Percentiles rank a stretch among this genome's conserved stretches.
Conservation (phyloP, 2,888 invertebrate genomes). For the Agapostemon virescens region DNA sequence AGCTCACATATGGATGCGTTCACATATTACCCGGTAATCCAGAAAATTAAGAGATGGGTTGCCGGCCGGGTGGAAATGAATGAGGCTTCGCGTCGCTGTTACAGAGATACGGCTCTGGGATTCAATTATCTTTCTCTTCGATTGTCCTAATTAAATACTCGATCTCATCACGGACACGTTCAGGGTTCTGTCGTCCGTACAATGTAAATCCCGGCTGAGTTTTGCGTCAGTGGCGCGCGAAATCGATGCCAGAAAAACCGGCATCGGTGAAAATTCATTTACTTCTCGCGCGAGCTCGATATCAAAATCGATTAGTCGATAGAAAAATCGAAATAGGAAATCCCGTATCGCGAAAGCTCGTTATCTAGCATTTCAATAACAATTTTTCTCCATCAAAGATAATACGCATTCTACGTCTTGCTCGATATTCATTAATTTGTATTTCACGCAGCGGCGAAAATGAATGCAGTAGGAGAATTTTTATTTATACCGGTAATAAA, state of each 20-base stretch:
- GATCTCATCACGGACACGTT: conserved; percentile 68
- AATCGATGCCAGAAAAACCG: conserved; percentile 12
- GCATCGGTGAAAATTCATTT: conserved; percentile 20
- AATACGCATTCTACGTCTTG: neutral
- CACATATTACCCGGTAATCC: conserved; percentile 69
- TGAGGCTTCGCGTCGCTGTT: conserved; percentile 47
- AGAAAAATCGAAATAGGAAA: neutral
- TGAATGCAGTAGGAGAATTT: neutral
- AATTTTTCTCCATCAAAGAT: neutral
- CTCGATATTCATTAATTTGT: neutral
- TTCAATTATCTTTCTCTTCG: conserved; percentile 74
- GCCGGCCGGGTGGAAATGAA: conserved; percentile 45
- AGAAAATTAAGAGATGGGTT: conserved; percentile 74
- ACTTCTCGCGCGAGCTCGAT: neutral
- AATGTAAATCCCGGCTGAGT: conserved; percentile 58
- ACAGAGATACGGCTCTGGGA: conserved; percentile 66
- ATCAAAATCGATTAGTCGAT: neutral
- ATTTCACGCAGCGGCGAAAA: neutral
- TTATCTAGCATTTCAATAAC: neutral
- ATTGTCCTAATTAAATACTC: conserved; percentile 74
- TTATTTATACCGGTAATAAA: neutral
- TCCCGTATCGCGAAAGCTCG: neutral
- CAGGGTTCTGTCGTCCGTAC: conserved; percentile 44
- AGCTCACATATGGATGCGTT: conserved; percentile 61
- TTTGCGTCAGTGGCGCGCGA: conserved; percentile 45